These are phyloP conservation scores for Eremobia ochroleuca DNA, from an alignment of 2,888 invertebrate genomes.

Conservation along the genomic window DNA sequence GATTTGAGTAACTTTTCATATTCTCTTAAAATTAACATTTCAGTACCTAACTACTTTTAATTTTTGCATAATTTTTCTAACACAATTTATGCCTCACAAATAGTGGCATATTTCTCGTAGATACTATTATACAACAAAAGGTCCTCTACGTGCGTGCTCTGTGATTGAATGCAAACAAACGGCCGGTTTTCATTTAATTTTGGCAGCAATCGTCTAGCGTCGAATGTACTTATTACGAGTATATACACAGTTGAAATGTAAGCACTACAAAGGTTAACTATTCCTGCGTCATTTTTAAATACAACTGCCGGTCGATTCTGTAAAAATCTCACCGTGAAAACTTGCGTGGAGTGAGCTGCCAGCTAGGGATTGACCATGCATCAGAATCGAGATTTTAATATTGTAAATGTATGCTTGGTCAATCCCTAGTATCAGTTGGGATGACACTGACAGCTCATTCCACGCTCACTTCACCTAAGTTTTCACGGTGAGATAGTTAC, in stretches of 20 bases:
- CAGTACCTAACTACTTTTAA: neutral
- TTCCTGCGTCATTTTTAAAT: neutral
- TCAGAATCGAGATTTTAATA: no score
- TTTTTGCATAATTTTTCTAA: neutral
- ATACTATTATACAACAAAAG: no score
- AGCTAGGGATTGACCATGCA: no score
- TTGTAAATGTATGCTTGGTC: no score
- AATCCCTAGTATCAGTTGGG: no score
- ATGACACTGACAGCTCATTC: no score
- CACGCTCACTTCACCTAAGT: no score
- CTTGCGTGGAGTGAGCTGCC: no score
- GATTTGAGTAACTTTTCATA: neutral
- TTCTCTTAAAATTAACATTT: neutral
- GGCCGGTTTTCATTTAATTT: constrained; percentile 60
- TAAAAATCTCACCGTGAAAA: no score
- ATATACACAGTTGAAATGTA: constrained; percentile 5
- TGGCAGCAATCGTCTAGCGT: neutral
- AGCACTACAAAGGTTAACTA: neutral
- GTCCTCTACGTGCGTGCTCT: neutral
- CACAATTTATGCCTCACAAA: neutral
- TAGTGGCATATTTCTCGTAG: neutral
- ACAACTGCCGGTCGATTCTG: no score
- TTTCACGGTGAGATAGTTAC: no score
- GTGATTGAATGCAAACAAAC: constrained; percentile 62
- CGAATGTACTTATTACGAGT: no score